phyloP scores from a whole-genome alignment of 2,797 vertebrate genomes.

The Chromis chromis region DNA sequence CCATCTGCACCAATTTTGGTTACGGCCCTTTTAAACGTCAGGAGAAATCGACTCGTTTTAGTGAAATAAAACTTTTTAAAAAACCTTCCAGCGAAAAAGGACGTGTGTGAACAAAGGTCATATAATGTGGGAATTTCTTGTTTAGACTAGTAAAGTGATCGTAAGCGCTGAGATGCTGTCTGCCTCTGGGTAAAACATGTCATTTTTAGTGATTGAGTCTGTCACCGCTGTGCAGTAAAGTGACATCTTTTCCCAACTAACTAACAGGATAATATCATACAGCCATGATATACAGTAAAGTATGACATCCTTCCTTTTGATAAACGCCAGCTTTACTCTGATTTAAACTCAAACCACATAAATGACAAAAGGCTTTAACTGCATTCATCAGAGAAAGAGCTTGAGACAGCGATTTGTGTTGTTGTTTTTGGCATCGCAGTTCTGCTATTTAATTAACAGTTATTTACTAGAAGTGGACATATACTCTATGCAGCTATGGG shows the following conservation, averaged over 20 bases:
- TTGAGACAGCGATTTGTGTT: constrained; percentile 3
- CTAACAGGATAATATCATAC: constrained; percentile 13
- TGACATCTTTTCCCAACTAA: neutral
- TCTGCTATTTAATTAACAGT: constrained; percentile 4
- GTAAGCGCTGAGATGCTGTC: neutral
- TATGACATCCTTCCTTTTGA: constrained; percentile 1
- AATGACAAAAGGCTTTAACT: neutral
- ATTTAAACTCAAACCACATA: constrained; percentile 29
- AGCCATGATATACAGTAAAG: neutral
- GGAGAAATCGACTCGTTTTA: constrained; percentile 1
- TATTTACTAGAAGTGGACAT: constrained; percentile 16
- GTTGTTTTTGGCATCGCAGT: neutral
- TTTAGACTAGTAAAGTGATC: neutral
- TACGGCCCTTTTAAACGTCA: constrained; percentile 9
- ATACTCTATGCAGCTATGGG: constrained; percentile 9
- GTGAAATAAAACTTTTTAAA: neutral
- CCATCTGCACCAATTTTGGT: neutral
- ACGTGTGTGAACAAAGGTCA: constrained; percentile 32
- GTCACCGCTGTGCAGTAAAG: constrained; percentile 2
- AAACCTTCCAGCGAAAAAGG: neutral
- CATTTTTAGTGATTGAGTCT: constrained; percentile 6
- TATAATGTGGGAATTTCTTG: constrained; percentile 24
- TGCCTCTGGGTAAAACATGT: constrained; percentile 4
- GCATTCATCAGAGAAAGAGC: constrained; percentile 23
- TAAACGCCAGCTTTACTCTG: constrained; percentile 7